These are phyloP conservation scores for Junonia oenone DNA, from an alignment of 2,888 invertebrate species.

Conservation along the genomic window DNA sequence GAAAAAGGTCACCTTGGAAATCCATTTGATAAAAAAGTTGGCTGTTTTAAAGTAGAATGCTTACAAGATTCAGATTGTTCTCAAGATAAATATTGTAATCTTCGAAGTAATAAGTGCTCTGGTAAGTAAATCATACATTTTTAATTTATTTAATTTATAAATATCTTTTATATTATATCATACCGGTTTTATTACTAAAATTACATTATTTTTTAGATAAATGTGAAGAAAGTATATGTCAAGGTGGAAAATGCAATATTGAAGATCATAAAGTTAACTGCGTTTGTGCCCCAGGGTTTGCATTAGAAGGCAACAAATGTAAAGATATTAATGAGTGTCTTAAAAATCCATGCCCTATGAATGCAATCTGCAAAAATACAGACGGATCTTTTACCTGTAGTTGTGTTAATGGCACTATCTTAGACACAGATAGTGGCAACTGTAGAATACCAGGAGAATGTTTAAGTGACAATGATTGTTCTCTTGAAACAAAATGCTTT, in stretches of 20 bases:
- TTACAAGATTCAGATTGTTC: conserved; percentile 87
- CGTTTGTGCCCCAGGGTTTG: conserved; percentile 87
- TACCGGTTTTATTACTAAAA: neutral
- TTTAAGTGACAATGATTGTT: conserved; percentile 88
- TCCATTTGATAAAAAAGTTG: conserved; percentile 85
- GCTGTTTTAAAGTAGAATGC: conserved; percentile 95
- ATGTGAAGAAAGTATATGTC: conserved; percentile 88
- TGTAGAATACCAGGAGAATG: conserved; percentile 92
- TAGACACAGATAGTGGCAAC: conserved; percentile 85
- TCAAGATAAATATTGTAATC: conserved; percentile 86
- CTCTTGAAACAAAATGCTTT: conserved; percentile 85
- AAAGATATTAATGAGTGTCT: conserved; percentile 90
- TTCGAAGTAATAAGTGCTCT: conserved; percentile 86
- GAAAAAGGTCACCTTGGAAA: conserved; percentile 91
- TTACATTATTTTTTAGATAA: conserved; percentile 82
- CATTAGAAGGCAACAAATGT: conserved; percentile 83
- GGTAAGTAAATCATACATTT: conserved; percentile 78
- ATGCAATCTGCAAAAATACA: conserved; percentile 88
- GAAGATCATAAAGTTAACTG: conserved; percentile 86
- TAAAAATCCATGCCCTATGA: conserved; percentile 87
- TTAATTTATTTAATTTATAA: conserved; percentile 1
- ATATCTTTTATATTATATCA: neutral
- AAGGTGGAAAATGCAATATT: conserved; percentile 88
- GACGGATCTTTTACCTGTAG: conserved; percentile 88
- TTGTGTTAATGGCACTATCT: conserved; percentile 88